Base-by-base conservation (phyloP, 2,888 invertebrate species). In the Colostygia pectinataria region DNA sequence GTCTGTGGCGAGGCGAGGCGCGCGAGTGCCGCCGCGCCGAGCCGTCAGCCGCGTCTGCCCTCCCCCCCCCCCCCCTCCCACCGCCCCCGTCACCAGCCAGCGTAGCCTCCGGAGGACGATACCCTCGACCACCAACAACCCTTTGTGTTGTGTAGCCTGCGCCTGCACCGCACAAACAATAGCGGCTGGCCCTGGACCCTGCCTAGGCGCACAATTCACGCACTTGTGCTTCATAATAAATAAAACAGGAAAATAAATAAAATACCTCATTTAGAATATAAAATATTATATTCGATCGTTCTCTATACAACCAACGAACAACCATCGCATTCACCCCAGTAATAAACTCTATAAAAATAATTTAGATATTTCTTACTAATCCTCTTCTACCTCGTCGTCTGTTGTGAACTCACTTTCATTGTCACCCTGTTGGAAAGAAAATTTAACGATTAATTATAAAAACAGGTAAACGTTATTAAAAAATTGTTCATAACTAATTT, bases 321-420 rank as follows among this genome's bases (percentile, higher is more conserved):
- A 75, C 66, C 71, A 74, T 73, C 67, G 63, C 71, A 70, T 76
- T 74, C 77, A 77, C 72, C 73, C 66, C 74, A 58, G 71, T 80
- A 78, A 87, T 87, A 89, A 83, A 85, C 82, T 86, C 83, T 89
- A 87, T 84, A 90, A 89, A 88, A 88, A 89, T 90, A 89, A 88
- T 74, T 85, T 85, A 86, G 63, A 61, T 67, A 71, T 74, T 63
- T 67, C 71, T 66, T 55, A 63, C 71, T 82, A 84, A 63, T 92
- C 91, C 61, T 92, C 93, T 62, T 92, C 92, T 33, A 92, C 92
- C 62, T 92, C 92, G 76, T 92, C 91, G 74, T 93, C 93, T 79
- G 93, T 93, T 66, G 93, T 92, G 66, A 92, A 93, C 74, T 93
- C 93, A 77, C 93, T 93, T 67, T 93, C 91, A 75, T 93, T 91